These are phyloP conservation scores for Steromphala cineraria DNA, from an alignment of 2,888 invertebrate genomes.

Conservation along the genomic window DNA sequence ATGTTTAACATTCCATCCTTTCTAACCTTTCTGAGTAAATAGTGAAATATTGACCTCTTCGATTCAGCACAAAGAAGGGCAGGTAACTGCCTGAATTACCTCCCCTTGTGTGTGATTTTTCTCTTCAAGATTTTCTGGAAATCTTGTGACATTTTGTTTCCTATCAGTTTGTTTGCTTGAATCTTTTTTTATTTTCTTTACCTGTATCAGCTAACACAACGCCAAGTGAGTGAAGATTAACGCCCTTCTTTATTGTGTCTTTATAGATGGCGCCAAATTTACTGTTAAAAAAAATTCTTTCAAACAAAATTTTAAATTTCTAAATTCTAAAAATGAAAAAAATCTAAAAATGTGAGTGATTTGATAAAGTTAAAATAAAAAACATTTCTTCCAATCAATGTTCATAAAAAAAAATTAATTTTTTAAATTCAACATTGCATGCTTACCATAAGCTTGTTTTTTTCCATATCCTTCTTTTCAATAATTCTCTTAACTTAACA, in stretches of 20 bases:
- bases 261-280: neutral
- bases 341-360: too few relatives aligned
- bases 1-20: too few relatives aligned
- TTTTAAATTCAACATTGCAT: too few relatives aligned
- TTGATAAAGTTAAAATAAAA: too few relatives aligned
- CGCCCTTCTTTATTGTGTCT: neutral
- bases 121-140: neutral
- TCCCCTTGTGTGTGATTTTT: neutral
- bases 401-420: too few relatives aligned
- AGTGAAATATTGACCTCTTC: too few relatives aligned
- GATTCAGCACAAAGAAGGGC: neutral
- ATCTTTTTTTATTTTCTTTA: conserved; percentile 20
- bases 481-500: neutral
- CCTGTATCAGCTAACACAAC: conserved; percentile 31
- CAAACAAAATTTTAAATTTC: too few relatives aligned
- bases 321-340: too few relatives aligned
- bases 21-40: too few relatives aligned
- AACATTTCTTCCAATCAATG: too few relatives aligned
- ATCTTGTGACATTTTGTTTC: neutral
- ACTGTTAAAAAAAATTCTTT: neutral
- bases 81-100: neutral
- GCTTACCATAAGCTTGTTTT: too few relatives aligned
- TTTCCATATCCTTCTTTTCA: too few relatives aligned
- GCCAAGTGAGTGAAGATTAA: conserved; percentile 36
- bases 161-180: conserved; percentile 16